phyloP scores from a whole-genome alignment of 2,888 invertebrate species.

The Pteria penguin region DNA sequence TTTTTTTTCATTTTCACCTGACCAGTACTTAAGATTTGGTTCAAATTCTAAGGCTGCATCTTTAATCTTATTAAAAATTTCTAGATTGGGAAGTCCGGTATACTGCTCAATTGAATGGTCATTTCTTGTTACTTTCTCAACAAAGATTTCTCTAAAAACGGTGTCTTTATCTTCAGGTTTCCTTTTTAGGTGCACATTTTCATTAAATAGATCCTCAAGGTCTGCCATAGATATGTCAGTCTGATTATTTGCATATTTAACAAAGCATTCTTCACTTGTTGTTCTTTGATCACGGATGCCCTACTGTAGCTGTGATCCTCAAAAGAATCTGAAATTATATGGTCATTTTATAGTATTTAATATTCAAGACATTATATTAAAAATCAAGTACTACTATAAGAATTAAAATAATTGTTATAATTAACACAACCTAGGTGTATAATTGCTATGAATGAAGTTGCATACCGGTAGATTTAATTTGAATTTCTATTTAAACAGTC shows the following conservation, averaged over 20 bases:
- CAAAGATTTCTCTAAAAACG: conserved; percentile 12
- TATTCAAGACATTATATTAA: no score
- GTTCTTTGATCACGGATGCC: not conserved
- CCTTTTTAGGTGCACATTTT: conserved; percentile 13
- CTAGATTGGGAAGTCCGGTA: conserved; percentile 18
- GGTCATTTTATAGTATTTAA: not conserved
- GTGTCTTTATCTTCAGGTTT: conserved; percentile 19
- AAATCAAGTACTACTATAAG: no score
- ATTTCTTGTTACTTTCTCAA: conserved; percentile 19
- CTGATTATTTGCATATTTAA: not conserved
- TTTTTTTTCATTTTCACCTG: not conserved
- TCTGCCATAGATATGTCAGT: not conserved
- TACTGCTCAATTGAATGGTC: conserved; percentile 7
- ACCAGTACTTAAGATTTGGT: conserved; percentile 16
- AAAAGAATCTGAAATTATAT: not conserved
- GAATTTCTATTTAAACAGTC: no score
- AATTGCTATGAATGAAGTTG: no score
- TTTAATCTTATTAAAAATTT: conserved; percentile 11
- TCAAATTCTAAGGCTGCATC: not conserved
- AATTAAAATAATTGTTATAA: no score
- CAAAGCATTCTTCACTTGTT: not conserved
- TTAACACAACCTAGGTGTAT: no score
- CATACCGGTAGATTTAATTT: no score
- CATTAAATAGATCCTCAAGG: not conserved
- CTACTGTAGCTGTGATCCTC: not conserved